Evolutionary conservation across 2,888 invertebrate genomes (phyloP).

Genomic region (Agriopis aurantiaria): DNA sequence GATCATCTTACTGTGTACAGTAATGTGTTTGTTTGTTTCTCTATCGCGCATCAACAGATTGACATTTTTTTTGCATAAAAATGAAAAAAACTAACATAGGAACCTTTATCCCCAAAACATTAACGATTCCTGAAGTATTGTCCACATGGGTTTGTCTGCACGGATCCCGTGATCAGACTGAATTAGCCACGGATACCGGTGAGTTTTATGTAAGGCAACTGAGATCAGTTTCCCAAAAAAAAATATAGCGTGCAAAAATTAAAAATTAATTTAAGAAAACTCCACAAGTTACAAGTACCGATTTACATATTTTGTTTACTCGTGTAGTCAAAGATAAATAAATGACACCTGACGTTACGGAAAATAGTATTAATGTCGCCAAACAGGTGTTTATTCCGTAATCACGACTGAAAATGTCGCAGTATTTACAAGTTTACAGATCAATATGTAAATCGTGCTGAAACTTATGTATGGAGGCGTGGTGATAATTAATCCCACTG

Average conservation of each 20-base stretch:
- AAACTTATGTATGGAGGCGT: conserved; percentile 59
- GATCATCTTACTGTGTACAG: too few species aligned
- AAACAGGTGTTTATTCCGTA: conserved; percentile 66
- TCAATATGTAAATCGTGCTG: conserved; percentile 68
- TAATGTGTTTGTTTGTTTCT: too few species aligned
- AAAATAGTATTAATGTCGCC: conserved; percentile 56
- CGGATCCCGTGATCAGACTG: too few species aligned
- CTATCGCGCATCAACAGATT: too few species aligned
- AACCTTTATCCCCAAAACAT: too few species aligned
- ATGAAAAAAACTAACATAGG: too few species aligned
- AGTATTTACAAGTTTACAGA: conserved; percentile 56
- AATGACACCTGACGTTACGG: conserved; percentile 35
- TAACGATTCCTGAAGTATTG: too few species aligned
- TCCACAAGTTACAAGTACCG: background rate
- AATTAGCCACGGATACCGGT: too few species aligned
- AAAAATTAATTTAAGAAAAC: background rate
- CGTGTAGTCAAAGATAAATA: conserved; percentile 22
- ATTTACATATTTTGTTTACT: background rate
- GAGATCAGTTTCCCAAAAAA: too few species aligned
- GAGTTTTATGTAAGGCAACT: too few species aligned
- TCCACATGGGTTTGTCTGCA: too few species aligned
- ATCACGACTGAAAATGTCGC: conserved; percentile 73
- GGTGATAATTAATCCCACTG: conserved; percentile 61
- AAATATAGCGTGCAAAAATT: background rate
- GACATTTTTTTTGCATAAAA: too few species aligned